Evolutionary conservation across 2,888 invertebrate genomes (phyloP).

Genomic region (Drosophila lacicola): DNA sequence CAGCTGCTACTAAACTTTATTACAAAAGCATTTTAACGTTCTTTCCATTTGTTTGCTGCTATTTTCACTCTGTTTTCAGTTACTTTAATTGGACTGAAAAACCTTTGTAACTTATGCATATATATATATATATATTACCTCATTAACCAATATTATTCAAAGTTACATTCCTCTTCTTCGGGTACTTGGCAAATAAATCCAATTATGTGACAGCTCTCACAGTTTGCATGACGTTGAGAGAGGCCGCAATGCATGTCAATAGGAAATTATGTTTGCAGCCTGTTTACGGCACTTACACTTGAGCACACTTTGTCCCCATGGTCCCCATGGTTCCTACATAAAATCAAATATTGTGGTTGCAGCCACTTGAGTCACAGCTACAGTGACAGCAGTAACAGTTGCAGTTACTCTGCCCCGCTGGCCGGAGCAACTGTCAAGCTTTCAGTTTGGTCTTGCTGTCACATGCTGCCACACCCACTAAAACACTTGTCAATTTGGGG

Average conservation of each 20-base stretch:
- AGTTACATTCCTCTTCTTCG: neutral
- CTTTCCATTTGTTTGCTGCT: neutral
- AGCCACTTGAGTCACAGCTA: conserved; percentile 18
- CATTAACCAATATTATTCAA: conserved; percentile 3
- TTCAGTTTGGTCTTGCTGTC: conserved; percentile 24
- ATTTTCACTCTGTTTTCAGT: neutral
- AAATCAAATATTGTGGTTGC: conserved; percentile 36
- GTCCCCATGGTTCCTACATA: neutral
- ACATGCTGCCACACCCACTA: conserved; percentile 36
- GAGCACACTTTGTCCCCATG: conserved; percentile 15
- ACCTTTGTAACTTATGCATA: neutral
- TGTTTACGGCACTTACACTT: conserved; percentile 29
- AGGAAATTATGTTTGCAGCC: conserved; percentile 31
- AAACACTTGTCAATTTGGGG: conserved; percentile 60
- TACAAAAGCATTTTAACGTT: too few species aligned
- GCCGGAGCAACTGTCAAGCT: conserved; percentile 22
- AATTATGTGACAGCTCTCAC: conserved; percentile 1
- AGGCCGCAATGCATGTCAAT: conserved; percentile 34
- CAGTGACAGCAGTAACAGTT: neutral
- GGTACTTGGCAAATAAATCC: conserved; percentile 3
- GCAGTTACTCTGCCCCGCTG: neutral
- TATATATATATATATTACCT: conserved; percentile 1
- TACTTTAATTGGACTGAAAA: neutral
- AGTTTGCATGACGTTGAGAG: conserved; percentile 1
- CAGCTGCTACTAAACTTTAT: too few species aligned